Evolutionary conservation across 2,113 vertebrate species (phyloP), one percentile per base, ranked within the genome.

Genomic region (Hylia prasina): DNA sequence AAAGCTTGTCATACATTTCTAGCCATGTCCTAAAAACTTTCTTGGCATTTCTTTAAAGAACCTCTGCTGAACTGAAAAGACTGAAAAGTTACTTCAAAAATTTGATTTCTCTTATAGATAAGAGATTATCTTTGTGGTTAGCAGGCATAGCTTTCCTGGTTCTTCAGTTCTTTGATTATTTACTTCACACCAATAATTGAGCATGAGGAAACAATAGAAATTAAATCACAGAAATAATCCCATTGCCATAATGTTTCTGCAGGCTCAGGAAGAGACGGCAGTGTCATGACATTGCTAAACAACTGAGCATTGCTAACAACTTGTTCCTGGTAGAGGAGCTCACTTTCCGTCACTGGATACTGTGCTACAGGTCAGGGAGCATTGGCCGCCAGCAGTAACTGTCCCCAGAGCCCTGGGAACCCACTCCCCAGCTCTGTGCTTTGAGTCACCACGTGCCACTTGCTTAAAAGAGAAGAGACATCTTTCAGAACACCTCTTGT

Each of bases 291-390:
- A 14, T 44, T 63, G 33, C 47, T 70, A 31, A 31, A 70, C 16
- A 75, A 24, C 28, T 24, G 50, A 77, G 24, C 24, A 30, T 10
- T 75, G 19, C 42, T n/a, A n/a, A 16, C 24, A 48, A 17, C 20
- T 57, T 22, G 20, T 13, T 81, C 13, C 20, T 73, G n/a, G 25
- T 15, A 16, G n/a, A 80, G 87, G 39, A 87, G 44, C 23, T 89
- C 15, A 7, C 18, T 1, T 1, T 72, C 25, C 45, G 44, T 57
- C 1, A 0, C 35, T 35, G 28, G 27, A 6, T 37, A 2, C 28
- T 7, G 10, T 35, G n/a, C 51, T 24, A 5, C 16, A 56, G 39
- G 25, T 27, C 3, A 15, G 37, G n/a, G 64, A 60, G 8, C 1
- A 0, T 6, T 54, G 40, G 3, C 15, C 75, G 40, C 40, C 21